Conservation (phyloP, 2,113 vertebrate species). For the Colaptes auratus region DNA sequence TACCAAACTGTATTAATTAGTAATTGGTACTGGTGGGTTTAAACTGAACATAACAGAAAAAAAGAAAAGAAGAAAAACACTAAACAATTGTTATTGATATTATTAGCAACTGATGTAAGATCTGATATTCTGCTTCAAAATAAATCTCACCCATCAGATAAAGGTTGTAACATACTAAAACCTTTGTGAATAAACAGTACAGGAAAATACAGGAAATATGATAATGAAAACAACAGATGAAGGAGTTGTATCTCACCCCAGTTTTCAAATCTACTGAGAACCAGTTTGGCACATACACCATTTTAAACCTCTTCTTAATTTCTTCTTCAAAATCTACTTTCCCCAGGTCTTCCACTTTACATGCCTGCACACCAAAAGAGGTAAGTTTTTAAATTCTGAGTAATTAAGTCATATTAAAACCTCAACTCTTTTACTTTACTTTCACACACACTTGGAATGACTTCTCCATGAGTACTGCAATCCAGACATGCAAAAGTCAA, state of each 20-base stretch:
- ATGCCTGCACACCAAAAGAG: constrained; percentile 81
- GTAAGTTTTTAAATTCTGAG: neutral
- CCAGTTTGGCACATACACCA: constrained; percentile 99
- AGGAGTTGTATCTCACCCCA: constrained; percentile 82
- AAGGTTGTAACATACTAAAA: neutral
- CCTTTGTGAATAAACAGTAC: neutral
- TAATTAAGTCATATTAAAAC: neutral
- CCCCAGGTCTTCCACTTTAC: constrained; percentile 96
- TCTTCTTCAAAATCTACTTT: constrained; percentile 99
- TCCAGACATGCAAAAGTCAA: neutral
- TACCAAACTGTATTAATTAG: neutral
- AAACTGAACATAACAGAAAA: neutral
- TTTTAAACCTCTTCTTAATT: constrained; percentile 98
- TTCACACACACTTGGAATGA: neutral
- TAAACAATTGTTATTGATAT: neutral
- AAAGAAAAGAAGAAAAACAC: neutral
- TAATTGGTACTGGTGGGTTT: neutral
- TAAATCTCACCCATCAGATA: neutral
- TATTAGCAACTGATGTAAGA: neutral
- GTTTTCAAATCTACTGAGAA: constrained; percentile 99
- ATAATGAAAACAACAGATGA: neutral
- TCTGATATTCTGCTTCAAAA: neutral
- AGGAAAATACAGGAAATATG: neutral
- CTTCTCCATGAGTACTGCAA: neutral
- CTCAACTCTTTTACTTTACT: neutral